These are phyloP conservation scores for Tamandua tetradactyla DNA, from an alignment of 2,797 vertebrate species.

Conservation along the genomic window DNA sequence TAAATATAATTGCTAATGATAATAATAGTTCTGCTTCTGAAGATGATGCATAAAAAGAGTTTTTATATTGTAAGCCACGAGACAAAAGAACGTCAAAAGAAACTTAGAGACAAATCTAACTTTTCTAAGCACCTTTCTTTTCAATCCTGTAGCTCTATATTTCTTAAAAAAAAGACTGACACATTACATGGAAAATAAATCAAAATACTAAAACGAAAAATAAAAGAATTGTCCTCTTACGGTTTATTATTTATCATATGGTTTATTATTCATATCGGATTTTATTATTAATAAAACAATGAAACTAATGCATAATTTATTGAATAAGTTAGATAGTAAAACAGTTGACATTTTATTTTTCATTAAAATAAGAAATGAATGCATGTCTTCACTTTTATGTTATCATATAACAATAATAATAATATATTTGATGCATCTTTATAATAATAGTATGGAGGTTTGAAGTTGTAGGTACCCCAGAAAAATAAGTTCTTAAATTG, in stretches of 20 bases:
- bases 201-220: slow-evolving; percentile 24
- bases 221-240: neutral
- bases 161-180: neutral
- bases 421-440: neutral
- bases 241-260: neutral
- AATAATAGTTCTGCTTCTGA: slow-evolving; percentile 66
- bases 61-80: slow-evolving; percentile 69
- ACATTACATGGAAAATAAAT: neutral
- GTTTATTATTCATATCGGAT: no score
- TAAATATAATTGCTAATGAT: slow-evolving; percentile 40
- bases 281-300: neutral
- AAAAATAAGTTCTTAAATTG: no score
- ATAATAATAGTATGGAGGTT: no score
- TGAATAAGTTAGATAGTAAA: neutral
- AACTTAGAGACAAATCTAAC: slow-evolving; percentile 45
- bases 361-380: neutral
- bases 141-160: no score
- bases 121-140: no score
- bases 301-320: neutral
- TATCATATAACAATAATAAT: slow-evolving; percentile 2
- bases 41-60: slow-evolving; percentile 31
- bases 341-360: slow-evolving; percentile 7
- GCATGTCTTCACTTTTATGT: neutral
- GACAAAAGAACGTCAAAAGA: slow-evolving; percentile 64
- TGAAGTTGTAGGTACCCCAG: no score